Base-by-base conservation (phyloP, 2,888 invertebrate genomes). In the Terebella lapidaria region DNA sequence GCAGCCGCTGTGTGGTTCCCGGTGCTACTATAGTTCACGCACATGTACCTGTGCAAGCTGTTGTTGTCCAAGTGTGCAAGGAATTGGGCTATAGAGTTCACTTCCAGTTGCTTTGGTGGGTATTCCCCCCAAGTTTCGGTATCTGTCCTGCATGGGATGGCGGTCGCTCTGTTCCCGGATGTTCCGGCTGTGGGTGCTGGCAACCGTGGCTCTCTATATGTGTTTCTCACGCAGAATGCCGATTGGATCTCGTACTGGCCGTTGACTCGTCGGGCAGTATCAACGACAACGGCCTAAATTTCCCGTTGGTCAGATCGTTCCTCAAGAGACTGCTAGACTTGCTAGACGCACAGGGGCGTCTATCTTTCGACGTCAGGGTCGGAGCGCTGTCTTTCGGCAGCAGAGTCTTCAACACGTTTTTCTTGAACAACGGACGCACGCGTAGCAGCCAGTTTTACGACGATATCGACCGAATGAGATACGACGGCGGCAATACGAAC, bases 191-290 rank as follows among this genome's bases (percentile, higher is more conserved):
- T n/a, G n/a, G n/a, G n/a, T n/a, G n/a, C n/a, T n/a, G n/a, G n/a
- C n/a, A n/a, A n/a, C n/a, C n/a, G n/a, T n/a, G n/a, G n/a, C n/a
- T n/a, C n/a, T n/a, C n/a, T n/a, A n/a, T n/a, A n/a, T n/a, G n/a
- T n/a, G n/a, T n/a, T n/a, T n/a, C n/a, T n/a, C 10, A 35, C n/a
- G 42, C 24, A 49, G 49, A 5, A 5, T 49, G 49, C 24, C 18
- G n/a, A 22, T 24, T 49, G 49, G 53, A 53, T 20, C 5, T 53
- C 25, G 53, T 26, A 20, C 27, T 53, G 5, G 5, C 26, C 53
- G 24, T 53, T 4, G 53, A 53, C 27, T 5, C 4, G 15, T 53
- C 53, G 10, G 53, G 53, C 5, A 53, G 53, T 20, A 53, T 53
- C 53, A 5, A 26, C 10, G 53, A 53, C 27, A 27, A 53, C 27